Evolutionary conservation across 2,888 invertebrate species (phyloP).

Genomic region (Pollenia amentaria): DNA sequence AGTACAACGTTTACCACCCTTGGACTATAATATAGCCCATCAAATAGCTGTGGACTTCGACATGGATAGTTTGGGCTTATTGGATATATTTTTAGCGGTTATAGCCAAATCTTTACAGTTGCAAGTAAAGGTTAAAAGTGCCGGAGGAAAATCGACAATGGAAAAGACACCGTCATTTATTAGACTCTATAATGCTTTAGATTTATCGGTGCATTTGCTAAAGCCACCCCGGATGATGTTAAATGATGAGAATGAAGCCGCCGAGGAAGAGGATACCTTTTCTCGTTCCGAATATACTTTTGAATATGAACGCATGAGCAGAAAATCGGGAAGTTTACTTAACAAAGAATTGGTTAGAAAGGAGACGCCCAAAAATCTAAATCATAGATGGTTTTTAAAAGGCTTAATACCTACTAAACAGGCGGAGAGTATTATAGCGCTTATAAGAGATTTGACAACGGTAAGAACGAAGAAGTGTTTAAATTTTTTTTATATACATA

Average conservation of each 20-base stretch:
- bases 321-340: conserved; percentile 23
- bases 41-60: conserved; percentile 83
- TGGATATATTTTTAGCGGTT: conserved; percentile 95
- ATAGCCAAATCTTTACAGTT: conserved; percentile 96
- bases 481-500: neutral
- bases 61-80: conserved; percentile 89
- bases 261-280: conserved; percentile 48
- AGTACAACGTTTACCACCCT: conserved; percentile 89
- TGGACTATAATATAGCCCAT: conserved; percentile 91
- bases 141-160: conserved; percentile 84
- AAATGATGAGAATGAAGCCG: conserved; percentile 25
- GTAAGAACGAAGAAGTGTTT: conserved; percentile 86
- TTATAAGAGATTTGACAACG: conserved; percentile 96
- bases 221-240: conserved; percentile 67
- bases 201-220: conserved; percentile 82
- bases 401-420: conserved; percentile 93
- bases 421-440: conserved; percentile 93
- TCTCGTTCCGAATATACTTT: conserved; percentile 66
- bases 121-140: conserved; percentile 90
- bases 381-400: conserved; percentile 92
- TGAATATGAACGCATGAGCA: conserved; percentile 68
- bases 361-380: conserved; percentile 82
- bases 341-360: conserved; percentile 75
- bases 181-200: conserved; percentile 82
- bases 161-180: conserved; percentile 86